Percentiles rank a stretch among this genome's conserved stretches.
These are phyloP conservation scores for Notechis scutatus DNA, from an alignment of 2,113 vertebrate species.

Conservation along the genomic window DNA sequence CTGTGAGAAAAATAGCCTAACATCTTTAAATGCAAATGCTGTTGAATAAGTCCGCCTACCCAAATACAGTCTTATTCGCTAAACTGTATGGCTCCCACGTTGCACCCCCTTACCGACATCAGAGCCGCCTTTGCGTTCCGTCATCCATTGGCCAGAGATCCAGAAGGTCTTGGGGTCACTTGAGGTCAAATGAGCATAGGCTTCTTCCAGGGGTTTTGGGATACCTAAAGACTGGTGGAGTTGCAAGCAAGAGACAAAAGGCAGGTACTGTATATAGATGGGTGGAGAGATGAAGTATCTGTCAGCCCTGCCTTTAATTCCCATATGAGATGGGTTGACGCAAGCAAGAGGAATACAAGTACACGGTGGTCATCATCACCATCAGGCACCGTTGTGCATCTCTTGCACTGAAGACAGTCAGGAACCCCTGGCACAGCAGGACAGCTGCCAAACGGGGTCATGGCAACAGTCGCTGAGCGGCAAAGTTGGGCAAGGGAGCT, in stretches of 20 bases:
- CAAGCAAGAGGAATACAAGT: neutral
- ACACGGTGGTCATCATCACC: no score
- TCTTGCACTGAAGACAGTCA: neutral
- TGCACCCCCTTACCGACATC: constrained; percentile 76
- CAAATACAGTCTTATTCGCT: neutral
- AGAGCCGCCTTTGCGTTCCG: constrained; percentile 82
- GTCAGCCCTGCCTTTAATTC: neutral
- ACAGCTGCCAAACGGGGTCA: neutral
- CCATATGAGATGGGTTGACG: neutral
- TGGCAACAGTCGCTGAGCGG: neutral
- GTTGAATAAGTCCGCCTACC: neutral
- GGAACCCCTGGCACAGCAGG: neutral
- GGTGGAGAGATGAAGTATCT: neutral
- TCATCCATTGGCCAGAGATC: constrained; percentile 94
- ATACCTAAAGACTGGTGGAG: constrained; percentile 68
- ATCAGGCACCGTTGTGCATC: no score
- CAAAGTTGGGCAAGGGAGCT: neutral
- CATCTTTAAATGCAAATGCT: neutral
- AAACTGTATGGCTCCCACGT: neutral
- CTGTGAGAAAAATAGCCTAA: neutral
- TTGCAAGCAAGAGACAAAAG: neutral
- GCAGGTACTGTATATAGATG: neutral
- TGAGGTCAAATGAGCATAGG: constrained; percentile 73
- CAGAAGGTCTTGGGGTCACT: constrained; percentile 76
- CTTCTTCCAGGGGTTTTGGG: constrained; percentile 60